A percentile compares a stretch with the other conserved stretches of the same genome.
Conservation (phyloP, 2,797 vertebrate genomes). For the Amniataba percoides region DNA sequence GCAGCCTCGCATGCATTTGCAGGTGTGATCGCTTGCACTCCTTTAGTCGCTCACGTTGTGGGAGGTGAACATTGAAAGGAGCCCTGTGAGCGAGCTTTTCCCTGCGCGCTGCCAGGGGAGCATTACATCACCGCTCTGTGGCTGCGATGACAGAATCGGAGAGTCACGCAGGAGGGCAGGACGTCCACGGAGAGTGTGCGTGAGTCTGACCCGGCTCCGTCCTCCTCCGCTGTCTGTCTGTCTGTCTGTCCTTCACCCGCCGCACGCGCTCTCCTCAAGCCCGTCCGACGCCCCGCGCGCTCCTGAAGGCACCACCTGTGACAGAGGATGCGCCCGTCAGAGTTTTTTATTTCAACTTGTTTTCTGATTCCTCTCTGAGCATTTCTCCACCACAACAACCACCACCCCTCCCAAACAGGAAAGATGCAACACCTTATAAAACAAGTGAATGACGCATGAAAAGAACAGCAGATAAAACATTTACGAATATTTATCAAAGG, state of each 20-base stretch:
- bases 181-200: slow-evolving; percentile 28
- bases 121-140: slow-evolving; percentile 84
- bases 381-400: too few species aligned
- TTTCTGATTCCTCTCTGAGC: too few species aligned
- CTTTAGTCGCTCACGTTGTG: slow-evolving; percentile 11
- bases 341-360: neutral
- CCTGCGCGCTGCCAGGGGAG: slow-evolving; percentile 79
- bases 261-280: slow-evolving; percentile 45
- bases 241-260: neutral
- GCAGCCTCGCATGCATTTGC: slow-evolving; percentile 14
- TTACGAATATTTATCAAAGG: neutral
- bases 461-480: neutral
- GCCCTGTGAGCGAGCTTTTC: slow-evolving; percentile 71
- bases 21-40: slow-evolving; percentile 32
- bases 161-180: slow-evolving; percentile 54
- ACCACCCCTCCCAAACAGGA: too few species aligned
- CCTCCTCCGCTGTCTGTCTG: neutral
- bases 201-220: slow-evolving; percentile 5
- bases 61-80: slow-evolving; percentile 58
- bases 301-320: slow-evolving; percentile 77
- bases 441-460: too few species aligned
- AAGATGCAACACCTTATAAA: too few species aligned
- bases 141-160: slow-evolving; percentile 67
- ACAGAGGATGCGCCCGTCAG: neutral
- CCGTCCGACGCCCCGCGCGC: slow-evolving; percentile 56